Conservation (phyloP, 2,113 vertebrate genomes). For the Datnioides undecimradiatus region DNA sequence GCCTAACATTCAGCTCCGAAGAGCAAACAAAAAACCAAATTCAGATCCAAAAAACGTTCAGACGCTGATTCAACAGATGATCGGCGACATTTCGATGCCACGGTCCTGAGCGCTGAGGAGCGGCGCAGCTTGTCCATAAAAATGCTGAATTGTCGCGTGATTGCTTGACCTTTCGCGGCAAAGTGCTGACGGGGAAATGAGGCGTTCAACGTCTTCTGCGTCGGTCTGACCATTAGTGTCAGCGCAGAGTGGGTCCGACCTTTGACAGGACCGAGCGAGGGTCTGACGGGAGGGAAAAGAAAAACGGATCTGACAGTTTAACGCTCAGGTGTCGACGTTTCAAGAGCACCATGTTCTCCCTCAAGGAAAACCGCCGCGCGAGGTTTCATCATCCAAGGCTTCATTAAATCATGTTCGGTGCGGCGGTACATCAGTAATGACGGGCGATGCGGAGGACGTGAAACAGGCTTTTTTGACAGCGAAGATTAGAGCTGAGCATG, state of each 20-base stretch:
- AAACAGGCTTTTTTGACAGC: not conserved
- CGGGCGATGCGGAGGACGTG: not conserved
- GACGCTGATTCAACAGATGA: constrained; percentile 26
- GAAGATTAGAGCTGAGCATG: not conserved
- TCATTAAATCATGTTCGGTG: constrained; percentile 26
- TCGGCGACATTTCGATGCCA: constrained; percentile 47
- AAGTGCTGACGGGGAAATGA: constrained; percentile 50
- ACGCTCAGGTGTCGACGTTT: not conserved
- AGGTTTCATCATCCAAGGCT: constrained; percentile 9
- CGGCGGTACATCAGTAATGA: not conserved
- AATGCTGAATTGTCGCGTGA: constrained; percentile 14
- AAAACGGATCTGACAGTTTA: constrained; percentile 9
- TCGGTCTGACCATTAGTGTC: constrained; percentile 39
- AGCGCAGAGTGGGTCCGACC: constrained; percentile 23
- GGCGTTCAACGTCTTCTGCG: constrained; percentile 48
- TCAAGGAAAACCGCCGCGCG: not conserved
- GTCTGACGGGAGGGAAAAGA: not conserved
- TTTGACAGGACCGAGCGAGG: constrained; percentile 11
- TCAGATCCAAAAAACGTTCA: too few species aligned
- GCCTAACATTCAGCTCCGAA: not conserved
- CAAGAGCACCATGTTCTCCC: constrained; percentile 8
- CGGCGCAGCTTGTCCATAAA: constrained; percentile 11
- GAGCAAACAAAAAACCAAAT: too few species aligned
- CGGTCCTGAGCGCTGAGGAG: constrained; percentile 17
- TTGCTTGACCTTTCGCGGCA: constrained; percentile 61